Conservation (phyloP, 2,797 vertebrate species). For the Petrocephalus sullivani region DNA sequence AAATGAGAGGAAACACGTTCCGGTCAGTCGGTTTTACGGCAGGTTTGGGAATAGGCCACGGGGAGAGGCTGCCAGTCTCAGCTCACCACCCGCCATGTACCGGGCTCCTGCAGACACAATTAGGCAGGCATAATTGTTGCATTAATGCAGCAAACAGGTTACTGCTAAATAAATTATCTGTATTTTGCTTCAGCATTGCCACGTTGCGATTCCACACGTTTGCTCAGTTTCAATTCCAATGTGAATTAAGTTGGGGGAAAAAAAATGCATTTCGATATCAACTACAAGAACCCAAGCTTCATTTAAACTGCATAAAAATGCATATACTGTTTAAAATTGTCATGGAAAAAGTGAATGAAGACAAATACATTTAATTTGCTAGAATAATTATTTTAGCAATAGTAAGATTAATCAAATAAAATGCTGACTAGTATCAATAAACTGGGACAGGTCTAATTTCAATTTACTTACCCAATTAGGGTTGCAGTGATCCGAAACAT, state of each 20-base stretch:
- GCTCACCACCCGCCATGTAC: neutral
- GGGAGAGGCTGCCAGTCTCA: neutral
- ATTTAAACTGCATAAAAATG: neutral
- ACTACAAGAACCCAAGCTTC: neutral
- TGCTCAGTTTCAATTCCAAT: neutral
- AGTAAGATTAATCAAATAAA: neutral
- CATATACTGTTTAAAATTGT: neutral
- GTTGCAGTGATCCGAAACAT: neutral
- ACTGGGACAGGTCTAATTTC: neutral
- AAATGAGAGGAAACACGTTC: slow-evolving; percentile 20
- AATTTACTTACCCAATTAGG: neutral
- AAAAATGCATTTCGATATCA: neutral
- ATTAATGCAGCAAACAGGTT: slow-evolving; percentile 25
- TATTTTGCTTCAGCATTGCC: neutral
- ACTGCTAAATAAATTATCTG: slow-evolving; percentile 25
- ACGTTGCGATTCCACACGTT: neutral
- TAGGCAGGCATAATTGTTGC: slow-evolving; percentile 27
- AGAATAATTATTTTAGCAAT: neutral
- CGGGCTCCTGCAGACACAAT: slow-evolving; percentile 13
- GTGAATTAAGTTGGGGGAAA: neutral
- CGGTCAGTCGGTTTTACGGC: slow-evolving; percentile 12
- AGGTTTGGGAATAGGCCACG: neutral
- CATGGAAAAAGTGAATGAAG: neutral
- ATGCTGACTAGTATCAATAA: too few species aligned
- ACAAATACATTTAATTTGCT: neutral